These are phyloP conservation scores for Acleris emargana DNA, from an alignment of 2,888 invertebrate species.

Conservation along the genomic window DNA sequence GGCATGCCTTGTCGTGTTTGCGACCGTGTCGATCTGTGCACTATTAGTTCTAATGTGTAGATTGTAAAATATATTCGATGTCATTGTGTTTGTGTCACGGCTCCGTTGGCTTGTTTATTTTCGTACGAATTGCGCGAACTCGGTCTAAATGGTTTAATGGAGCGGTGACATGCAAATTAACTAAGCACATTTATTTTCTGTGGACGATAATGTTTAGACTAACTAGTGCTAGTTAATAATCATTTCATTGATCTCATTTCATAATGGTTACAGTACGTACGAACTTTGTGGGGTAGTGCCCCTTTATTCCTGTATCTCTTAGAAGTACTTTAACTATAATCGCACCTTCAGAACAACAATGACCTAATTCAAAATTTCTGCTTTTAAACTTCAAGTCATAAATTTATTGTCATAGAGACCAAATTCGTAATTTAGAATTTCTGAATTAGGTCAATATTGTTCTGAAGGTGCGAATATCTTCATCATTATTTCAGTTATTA, in stretches of 20 bases:
- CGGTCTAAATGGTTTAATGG: slow-evolving; percentile 36
- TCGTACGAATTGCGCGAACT: slow-evolving; percentile 16
- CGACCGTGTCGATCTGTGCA: slow-evolving; percentile 82
- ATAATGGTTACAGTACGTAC: slow-evolving; percentile 17
- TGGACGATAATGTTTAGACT: slow-evolving; percentile 2
- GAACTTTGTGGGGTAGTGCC: neutral
- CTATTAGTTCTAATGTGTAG: slow-evolving; percentile 62
- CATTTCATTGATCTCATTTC: slow-evolving; percentile 17
- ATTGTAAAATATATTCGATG: slow-evolving; percentile 59
- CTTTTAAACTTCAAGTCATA: no score
- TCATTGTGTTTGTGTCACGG: slow-evolving; percentile 52
- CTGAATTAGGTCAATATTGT: no score
- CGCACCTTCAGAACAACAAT: no score
- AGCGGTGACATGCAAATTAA: slow-evolving; percentile 49
- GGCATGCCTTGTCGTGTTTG: slow-evolving; percentile 80
- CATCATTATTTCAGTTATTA: slow-evolving; percentile 15
- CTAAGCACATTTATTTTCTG: slow-evolving; percentile 23
- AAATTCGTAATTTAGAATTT: no score
- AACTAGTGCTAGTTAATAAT: slow-evolving; percentile 21
- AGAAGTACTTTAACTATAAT: slow-evolving; percentile 12
- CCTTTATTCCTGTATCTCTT: neutral
- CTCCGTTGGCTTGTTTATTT: slow-evolving; percentile 43
- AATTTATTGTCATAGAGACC: no score
- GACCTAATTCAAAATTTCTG: no score
- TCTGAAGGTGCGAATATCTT: no score